phyloP scores from a whole-genome alignment of 2,113 vertebrate genomes.

The Setophaga kirtlandii region DNA sequence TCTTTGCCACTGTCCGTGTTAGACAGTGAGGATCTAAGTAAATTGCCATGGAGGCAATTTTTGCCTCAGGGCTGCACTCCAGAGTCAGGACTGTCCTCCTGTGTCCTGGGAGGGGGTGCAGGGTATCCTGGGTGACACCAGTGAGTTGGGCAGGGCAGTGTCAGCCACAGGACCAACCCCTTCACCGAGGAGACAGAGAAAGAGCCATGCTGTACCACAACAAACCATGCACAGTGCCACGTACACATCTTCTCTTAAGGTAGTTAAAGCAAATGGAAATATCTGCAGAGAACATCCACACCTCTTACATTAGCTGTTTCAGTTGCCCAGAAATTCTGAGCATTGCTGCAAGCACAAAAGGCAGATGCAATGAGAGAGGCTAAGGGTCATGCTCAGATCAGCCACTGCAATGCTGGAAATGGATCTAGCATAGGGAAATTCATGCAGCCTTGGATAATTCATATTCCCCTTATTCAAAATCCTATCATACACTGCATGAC shows the following conservation, averaged over 20 bases:
- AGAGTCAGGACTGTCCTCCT: not conserved
- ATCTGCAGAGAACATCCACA: not conserved
- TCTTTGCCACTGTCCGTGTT: not conserved
- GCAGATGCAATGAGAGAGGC: not conserved
- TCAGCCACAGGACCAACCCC: not conserved
- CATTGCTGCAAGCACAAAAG: not conserved
- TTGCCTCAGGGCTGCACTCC: not conserved
- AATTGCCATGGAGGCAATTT: not conserved
- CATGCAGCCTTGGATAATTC: not conserved
- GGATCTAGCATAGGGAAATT: not conserved
- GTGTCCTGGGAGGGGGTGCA: not conserved
- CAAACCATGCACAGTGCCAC: not conserved
- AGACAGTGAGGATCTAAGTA: not conserved
- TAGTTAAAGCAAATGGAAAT: not conserved
- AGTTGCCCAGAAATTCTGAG: not conserved
- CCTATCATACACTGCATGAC: not conserved
- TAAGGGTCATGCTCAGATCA: not conserved
- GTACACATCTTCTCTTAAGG: not conserved
- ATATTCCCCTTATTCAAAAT: not conserved
- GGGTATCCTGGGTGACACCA: not conserved
- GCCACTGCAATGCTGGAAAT: not conserved
- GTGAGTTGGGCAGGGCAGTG: fast-evolving
- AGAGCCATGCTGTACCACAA: not conserved
- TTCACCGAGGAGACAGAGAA: not conserved
- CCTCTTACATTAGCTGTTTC: not conserved